Percentiles rank a stretch among this genome's conserved stretches.
Conservation (phyloP, 2,888 invertebrate genomes). For the Luperina testacea region DNA sequence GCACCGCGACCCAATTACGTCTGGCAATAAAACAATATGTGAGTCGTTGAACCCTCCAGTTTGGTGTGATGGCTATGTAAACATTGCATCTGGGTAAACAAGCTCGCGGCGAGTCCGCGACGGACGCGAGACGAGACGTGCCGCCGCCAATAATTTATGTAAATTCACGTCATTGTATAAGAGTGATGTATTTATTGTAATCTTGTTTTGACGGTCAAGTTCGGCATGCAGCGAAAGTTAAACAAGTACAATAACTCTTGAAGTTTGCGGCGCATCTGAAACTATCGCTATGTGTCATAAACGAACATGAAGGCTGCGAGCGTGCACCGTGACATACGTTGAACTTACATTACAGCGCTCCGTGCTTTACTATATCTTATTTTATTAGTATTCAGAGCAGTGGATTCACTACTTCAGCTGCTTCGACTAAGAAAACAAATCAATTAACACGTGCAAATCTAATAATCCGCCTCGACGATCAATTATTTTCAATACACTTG, state of each 20-base stretch:
- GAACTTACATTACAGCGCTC: slow-evolving; percentile 14
- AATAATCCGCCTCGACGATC: background rate
- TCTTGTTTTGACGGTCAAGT: slow-evolving; percentile 89
- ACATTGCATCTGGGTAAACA: slow-evolving; percentile 86
- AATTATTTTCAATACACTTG: slow-evolving; percentile 13
- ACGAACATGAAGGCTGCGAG: slow-evolving; percentile 28
- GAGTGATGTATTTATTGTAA: slow-evolving; percentile 87
- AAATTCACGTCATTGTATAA: slow-evolving; percentile 88
- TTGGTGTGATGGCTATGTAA: slow-evolving; percentile 82
- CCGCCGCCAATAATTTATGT: slow-evolving; percentile 89
- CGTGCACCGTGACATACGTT: slow-evolving; percentile 32
- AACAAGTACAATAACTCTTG: slow-evolving; percentile 75
- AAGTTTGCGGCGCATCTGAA: slow-evolving; percentile 47
- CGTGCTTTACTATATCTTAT: slow-evolving; percentile 21
- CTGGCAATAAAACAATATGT: slow-evolving; percentile 87
- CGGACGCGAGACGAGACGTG: slow-evolving; percentile 82
- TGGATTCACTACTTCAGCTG: slow-evolving; percentile 6
- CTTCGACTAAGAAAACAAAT: slow-evolving; percentile 36
- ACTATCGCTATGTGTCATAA: slow-evolving; percentile 41
- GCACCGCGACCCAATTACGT: slow-evolving; percentile 87
- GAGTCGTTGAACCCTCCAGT: slow-evolving; percentile 87
- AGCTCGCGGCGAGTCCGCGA: slow-evolving; percentile 52
- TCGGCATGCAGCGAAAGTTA: slow-evolving; percentile 83
- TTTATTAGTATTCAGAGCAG: slow-evolving; percentile 20
- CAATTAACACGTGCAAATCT: slow-evolving; percentile 5